Base-by-base conservation (phyloP, 1,140 invertebrate genomes). In the Agrypnia vestita region DNA sequence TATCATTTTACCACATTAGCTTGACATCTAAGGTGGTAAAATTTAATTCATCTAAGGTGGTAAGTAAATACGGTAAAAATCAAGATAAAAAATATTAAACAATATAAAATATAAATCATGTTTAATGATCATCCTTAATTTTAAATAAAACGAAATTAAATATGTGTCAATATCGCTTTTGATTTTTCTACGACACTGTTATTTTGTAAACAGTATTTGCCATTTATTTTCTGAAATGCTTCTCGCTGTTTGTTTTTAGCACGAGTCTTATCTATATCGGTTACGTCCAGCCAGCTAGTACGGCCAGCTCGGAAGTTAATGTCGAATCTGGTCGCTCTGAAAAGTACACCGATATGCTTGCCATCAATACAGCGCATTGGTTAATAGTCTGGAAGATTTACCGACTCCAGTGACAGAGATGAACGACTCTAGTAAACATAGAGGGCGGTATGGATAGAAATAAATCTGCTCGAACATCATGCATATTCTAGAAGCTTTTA, bases 341-440 rank as follows among this genome's bases (percentile, higher is more conserved):
- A 51, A 13, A 51, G 8, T 12, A 13, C 49, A 15, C n/a, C 49
- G 3, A 51, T 13, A 51, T 13, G 49, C n/a, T 51, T 4, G 49
- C 49, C 11, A 12, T 51, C n/a, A 15, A 15, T 51, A 15, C 49
- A 51, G 49, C 49, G n/a, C 49, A 15, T 9, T 51, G 49, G 49
- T 15, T 51, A 51, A 51, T 51, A 51, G 49, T 51, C 11, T 51
- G 49, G 49, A 51, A 51, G 49, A 51, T 51, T 51, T 51, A 51
- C 49, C 1, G n/a, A 15, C 49, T 15, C 8, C n/a, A 15, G 11
- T 51, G 49, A 51, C 49, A 51, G n/a, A 51, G 49, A 51, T 51
- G 49, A 15, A 51, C 49, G 49, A 51, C 49, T 13, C n/a, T 51
- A 13, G 49, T 51, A 51, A 13, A 15, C 11, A 51, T 13, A 51